A percentile compares a stretch with the other conserved stretches of the same genome.
Conservation (phyloP, 2,888 invertebrate species). For the Escarpia spicata region DNA sequence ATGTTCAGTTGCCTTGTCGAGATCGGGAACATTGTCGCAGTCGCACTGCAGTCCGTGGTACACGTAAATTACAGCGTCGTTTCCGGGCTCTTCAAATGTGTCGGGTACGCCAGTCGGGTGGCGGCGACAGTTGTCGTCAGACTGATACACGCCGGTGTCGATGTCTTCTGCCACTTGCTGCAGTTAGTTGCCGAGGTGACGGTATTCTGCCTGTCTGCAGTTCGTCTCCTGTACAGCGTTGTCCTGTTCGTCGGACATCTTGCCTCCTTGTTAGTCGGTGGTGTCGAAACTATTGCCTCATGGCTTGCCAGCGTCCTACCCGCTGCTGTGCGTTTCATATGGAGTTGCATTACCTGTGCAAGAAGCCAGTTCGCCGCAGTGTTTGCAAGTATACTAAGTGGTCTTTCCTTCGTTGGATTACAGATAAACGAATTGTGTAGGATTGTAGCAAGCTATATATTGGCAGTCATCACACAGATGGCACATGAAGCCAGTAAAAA, state of each 20-base stretch:
- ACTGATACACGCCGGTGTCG: neutral
- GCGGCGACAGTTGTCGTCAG: neutral
- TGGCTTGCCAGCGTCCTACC: neutral
- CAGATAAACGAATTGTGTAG: neutral
- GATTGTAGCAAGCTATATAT: neutral
- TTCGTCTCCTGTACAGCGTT: neutral
- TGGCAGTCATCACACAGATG: neutral
- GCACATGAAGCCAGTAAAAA: neutral
- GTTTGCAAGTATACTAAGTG: neutral
- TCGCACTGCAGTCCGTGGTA: neutral
- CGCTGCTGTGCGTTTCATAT: neutral
- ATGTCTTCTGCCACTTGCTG: neutral
- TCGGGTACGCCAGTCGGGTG: neutral
- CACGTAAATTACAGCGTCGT: constrained; percentile 10
- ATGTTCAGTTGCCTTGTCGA: neutral
- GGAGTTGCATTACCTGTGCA: neutral
- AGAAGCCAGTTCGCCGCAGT: neutral
- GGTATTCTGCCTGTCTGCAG: neutral
- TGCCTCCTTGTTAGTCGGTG: neutral
- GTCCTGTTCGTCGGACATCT: neutral
- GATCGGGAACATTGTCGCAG: neutral
- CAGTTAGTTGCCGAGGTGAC: neutral
- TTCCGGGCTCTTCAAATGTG: neutral
- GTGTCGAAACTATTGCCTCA: neutral
- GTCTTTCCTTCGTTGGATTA: neutral